phyloP scores from a whole-genome alignment of 2,113 vertebrate species.

The Mungos mungo region DNA sequence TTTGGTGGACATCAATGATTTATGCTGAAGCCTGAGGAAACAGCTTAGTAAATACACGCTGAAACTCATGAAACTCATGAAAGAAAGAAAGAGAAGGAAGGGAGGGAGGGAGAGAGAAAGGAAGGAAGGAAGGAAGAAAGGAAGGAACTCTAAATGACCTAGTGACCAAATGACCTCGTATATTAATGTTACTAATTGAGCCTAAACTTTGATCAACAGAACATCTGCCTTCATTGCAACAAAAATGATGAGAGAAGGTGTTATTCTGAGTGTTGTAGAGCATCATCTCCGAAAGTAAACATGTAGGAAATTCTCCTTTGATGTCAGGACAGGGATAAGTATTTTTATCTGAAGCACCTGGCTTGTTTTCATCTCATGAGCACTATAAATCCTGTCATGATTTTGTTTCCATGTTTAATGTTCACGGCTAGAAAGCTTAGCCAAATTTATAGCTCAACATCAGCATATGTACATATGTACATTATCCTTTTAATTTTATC shows the following conservation, averaged over 20 bases:
- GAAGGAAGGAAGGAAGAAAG: neutral
- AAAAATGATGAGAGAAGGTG: neutral
- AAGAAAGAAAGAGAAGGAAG: no score
- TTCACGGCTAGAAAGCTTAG: neutral
- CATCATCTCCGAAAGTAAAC: neutral
- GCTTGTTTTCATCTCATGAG: neutral
- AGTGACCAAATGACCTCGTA: neutral
- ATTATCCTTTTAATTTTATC: slow-evolving; percentile 12
- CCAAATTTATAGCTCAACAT: neutral
- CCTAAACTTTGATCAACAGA: neutral
- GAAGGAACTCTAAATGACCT: neutral
- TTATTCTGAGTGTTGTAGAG: neutral
- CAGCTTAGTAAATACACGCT: neutral
- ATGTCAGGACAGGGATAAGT: neutral
- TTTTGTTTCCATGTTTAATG: slow-evolving; percentile 18
- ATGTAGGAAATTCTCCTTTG: neutral
- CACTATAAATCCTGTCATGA: neutral
- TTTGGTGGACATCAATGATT: neutral
- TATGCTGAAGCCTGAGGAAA: neutral
- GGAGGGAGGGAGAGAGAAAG: neutral
- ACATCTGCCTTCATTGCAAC: neutral
- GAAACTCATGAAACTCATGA: neutral
- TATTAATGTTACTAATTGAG: neutral
- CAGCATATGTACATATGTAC: neutral
- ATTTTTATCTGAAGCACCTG: neutral